These are phyloP conservation scores for Leptobrachium ailaonicum DNA, from an alignment of 2,113 vertebrate species.

Conservation along the genomic window DNA sequence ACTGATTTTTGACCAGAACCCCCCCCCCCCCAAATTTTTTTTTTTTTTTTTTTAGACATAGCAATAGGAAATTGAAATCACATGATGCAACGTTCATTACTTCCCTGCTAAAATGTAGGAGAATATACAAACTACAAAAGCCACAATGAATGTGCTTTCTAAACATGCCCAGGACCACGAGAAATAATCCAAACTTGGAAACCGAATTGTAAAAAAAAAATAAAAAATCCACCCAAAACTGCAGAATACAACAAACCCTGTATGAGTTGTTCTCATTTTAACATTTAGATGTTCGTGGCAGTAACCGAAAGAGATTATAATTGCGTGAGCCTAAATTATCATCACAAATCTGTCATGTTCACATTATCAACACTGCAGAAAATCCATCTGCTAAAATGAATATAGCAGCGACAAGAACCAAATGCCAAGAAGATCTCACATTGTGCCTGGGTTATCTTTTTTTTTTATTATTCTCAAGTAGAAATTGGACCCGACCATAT, in stretches of 20 bases:
- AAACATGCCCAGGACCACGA: not conserved
- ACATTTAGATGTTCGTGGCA: conserved; percentile 38
- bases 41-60: too few species aligned
- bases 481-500: not conserved
- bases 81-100: not conserved
- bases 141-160: not conserved
- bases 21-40: too few species aligned
- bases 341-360: conserved; percentile 48
- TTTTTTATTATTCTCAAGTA: not conserved
- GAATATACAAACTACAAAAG: not conserved
- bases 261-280: conserved; percentile 21
- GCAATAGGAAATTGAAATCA: not conserved
- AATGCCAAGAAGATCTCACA: conserved; percentile 29
- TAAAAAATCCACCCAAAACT: conserved; percentile 17
- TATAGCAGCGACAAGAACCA: conserved; percentile 3
- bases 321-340: conserved; percentile 44
- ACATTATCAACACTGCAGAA: conserved; percentile 45
- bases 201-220: conserved; percentile 21
- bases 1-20: too few species aligned
- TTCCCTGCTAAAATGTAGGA: not conserved
- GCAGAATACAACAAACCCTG: conserved; percentile 21
- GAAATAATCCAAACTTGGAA: conserved; percentile 1
- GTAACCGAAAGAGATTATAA: conserved; percentile 41
- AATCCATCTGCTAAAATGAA: conserved; percentile 49
- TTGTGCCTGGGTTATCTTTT: not conserved